These are phyloP conservation scores for Alcis repandata DNA, from an alignment of 2,888 invertebrate genomes.

Conservation along the genomic window DNA sequence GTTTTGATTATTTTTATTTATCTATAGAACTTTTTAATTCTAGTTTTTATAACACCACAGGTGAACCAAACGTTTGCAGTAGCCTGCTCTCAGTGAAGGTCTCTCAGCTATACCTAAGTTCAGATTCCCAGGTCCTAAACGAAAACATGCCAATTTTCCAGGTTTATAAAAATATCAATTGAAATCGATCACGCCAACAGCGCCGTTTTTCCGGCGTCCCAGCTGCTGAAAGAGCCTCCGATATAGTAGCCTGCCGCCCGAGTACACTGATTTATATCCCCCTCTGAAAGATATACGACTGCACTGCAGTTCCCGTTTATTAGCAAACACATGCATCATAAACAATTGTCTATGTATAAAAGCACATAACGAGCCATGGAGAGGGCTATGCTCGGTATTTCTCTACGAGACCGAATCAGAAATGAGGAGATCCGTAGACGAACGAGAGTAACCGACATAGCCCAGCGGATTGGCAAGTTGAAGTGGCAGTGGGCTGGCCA, in stretches of 20 bases:
- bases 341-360: not conserved
- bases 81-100: too few species aligned
- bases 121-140: not conserved
- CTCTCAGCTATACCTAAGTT: too few species aligned
- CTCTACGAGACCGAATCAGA: too few species aligned
- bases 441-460: too few species aligned
- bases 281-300: slow-evolving; percentile 17
- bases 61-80: too few species aligned
- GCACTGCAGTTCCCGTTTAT: slow-evolving; percentile 13
- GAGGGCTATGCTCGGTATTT: too few species aligned
- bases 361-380: not conserved
- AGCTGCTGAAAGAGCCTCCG: slow-evolving; percentile 9
- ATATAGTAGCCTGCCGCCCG: not conserved
- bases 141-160: not conserved
- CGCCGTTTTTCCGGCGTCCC: not conserved
- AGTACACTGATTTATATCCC: slow-evolving; percentile 18
- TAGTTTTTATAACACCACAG: too few species aligned
- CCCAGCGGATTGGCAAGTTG: too few species aligned
- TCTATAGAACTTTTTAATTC: too few species aligned
- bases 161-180: not conserved
- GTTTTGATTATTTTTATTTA: too few species aligned
- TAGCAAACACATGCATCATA: slow-evolving; percentile 9
- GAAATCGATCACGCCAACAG: not conserved
- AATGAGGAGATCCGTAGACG: too few species aligned
- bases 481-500: too few species aligned